Evolutionary conservation across 2,113 vertebrate species (phyloP).

Genomic region (Ctenomys sociabilis): DNA sequence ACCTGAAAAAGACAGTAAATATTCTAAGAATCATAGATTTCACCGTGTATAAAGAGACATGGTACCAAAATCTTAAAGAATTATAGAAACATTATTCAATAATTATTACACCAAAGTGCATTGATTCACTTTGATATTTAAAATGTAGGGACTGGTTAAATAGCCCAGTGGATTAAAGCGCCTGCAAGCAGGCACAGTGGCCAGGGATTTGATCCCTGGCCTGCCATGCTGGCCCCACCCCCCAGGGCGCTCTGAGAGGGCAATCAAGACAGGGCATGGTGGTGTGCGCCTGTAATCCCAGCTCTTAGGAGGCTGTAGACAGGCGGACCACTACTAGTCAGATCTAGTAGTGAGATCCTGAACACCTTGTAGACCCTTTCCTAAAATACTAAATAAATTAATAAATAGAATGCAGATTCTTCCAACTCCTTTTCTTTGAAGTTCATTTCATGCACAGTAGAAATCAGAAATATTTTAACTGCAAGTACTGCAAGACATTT

Average conservation of each 20-base stretch:
- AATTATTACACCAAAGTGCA: background rate
- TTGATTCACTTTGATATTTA: background rate
- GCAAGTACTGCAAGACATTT: slow-evolving; percentile 10
- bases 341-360: no score
- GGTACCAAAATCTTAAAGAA: background rate
- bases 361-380: no score
- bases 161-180: no score
- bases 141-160: background rate
- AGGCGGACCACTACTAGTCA: no score
- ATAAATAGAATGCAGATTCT: slow-evolving; percentile 33
- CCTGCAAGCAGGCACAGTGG: no score
- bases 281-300: no score
- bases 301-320: no score
- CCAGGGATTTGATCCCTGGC: no score
- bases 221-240: no score
- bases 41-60: background rate
- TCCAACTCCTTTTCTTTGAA: background rate
- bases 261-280: no score
- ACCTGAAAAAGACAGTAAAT: background rate
- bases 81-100: background rate
- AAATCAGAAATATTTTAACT: background rate
- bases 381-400: no score
- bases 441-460: background rate
- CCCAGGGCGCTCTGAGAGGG: no score
- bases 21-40: background rate